These are phyloP conservation scores for Campoletis raptor DNA, from an alignment of 2,888 invertebrate genomes.

Conservation along the genomic window DNA sequence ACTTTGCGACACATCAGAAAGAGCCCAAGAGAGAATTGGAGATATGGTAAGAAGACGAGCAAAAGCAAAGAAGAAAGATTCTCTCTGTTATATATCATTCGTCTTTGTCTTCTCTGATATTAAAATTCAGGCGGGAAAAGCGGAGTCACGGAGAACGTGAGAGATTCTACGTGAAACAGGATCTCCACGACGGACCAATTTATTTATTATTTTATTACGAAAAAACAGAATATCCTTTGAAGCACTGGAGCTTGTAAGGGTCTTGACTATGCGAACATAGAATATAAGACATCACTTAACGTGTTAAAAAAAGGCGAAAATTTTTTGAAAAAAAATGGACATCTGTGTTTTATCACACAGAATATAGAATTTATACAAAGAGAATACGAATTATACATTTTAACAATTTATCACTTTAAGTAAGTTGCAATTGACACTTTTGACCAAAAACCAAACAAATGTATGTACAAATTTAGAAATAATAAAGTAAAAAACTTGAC, in stretches of 20 bases:
- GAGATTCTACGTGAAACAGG: slow-evolving; percentile 28
- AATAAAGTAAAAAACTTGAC: not conserved
- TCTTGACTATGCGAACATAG: not conserved
- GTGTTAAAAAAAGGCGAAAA: not conserved
- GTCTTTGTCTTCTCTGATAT: slow-evolving; percentile 51
- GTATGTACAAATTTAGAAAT: not conserved
- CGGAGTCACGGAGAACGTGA: slow-evolving; percentile 35
- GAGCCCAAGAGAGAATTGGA: slow-evolving; percentile 13
- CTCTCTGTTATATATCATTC: slow-evolving; percentile 19
- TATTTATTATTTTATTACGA: not conserved
- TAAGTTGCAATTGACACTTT: not conserved
- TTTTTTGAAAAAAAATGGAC: not conserved
- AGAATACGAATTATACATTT: too few species aligned
- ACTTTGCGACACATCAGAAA: slow-evolving; percentile 22
- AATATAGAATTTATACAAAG: not conserved
- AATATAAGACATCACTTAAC: not conserved
- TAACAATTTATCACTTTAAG: too few species aligned
- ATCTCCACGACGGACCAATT: not conserved
- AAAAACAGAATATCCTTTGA: slow-evolving; percentile 14
- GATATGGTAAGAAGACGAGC: slow-evolving; percentile 19
- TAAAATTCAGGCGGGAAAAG: slow-evolving; percentile 52
- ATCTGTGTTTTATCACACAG: not conserved
- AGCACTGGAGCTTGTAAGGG: not conserved
- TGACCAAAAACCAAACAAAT: too few species aligned
- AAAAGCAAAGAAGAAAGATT: slow-evolving; percentile 25